A percentile compares a stretch with the other conserved stretches of the same genome.
phyloP scores from a whole-genome alignment of 2,797 vertebrate genomes.

The Acomys russatus region DNA sequence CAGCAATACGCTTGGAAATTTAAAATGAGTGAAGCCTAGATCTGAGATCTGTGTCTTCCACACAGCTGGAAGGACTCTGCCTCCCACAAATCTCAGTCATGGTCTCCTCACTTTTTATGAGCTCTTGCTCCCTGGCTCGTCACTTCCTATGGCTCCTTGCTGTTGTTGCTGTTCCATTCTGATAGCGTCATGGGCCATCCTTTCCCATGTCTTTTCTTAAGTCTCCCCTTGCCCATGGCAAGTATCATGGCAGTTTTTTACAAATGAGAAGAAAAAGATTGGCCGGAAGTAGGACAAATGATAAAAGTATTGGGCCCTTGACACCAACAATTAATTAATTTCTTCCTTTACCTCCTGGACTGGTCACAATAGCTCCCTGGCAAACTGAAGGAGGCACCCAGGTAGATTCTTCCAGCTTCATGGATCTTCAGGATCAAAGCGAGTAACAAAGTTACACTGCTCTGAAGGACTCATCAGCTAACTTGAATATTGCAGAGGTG shows the following conservation, averaged over 20 bases:
- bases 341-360: not conserved
- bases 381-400: rapidly evolving
- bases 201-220: not conserved
- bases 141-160: not conserved
- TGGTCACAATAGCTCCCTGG: not conserved
- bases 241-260: not conserved
- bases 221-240: too few species aligned
- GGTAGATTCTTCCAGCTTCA: not conserved
- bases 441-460: not conserved
- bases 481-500: not conserved
- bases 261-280: not conserved
- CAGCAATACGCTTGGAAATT: not conserved
- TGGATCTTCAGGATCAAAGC: not conserved
- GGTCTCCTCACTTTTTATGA: not conserved
- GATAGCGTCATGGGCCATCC: not conserved
- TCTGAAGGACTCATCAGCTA: not conserved
- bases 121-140: not conserved
- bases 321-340: not conserved
- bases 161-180: not conserved
- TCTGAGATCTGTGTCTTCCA: not conserved
- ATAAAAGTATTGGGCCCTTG: not conserved
- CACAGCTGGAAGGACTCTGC: not conserved
- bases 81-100: not conserved
- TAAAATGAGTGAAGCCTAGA: not conserved
- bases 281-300: not conserved